These are phyloP conservation scores for Xenops minutus DNA, from an alignment of 2,797 vertebrate species.

Conservation along the genomic window DNA sequence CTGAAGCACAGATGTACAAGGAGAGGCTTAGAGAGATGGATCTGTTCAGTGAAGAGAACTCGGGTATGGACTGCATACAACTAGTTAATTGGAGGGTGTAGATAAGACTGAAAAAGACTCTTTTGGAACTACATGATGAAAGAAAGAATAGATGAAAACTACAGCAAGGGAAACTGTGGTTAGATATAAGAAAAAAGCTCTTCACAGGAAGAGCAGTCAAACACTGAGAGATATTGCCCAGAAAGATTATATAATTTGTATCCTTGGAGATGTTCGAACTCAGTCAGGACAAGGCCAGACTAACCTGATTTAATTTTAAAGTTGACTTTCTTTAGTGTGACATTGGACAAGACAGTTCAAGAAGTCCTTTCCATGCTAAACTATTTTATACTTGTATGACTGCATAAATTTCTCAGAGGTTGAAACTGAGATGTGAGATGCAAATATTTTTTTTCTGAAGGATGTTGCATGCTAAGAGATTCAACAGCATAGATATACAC, in stretches of 20 bases:
- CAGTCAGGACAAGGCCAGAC: not conserved
- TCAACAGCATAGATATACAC: not conserved
- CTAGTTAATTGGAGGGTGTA: not conserved
- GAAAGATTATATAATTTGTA: not conserved
- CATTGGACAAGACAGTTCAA: not conserved
- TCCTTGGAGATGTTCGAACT: not conserved
- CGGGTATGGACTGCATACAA: rapidly evolving
- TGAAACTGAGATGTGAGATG: not conserved
- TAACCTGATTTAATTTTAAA: not conserved
- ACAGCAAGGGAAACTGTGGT: not conserved
- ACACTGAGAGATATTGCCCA: not conserved
- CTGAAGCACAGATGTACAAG: not conserved
- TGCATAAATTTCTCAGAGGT: not conserved
- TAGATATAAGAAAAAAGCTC: not conserved
- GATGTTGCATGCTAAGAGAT: not conserved
- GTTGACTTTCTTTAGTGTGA: not conserved
- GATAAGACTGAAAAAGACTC: not conserved
- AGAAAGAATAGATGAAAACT: not conserved
- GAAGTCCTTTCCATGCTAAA: not conserved
- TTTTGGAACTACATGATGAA: not conserved
- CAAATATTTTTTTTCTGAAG: not conserved
- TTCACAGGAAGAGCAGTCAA: not conserved
- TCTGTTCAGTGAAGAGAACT: not conserved
- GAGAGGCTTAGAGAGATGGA: not conserved
- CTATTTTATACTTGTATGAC: not conserved